Base-by-base conservation (phyloP, 92 coral and sea anemone species). In the Epizoanthus illoricatus region DNA sequence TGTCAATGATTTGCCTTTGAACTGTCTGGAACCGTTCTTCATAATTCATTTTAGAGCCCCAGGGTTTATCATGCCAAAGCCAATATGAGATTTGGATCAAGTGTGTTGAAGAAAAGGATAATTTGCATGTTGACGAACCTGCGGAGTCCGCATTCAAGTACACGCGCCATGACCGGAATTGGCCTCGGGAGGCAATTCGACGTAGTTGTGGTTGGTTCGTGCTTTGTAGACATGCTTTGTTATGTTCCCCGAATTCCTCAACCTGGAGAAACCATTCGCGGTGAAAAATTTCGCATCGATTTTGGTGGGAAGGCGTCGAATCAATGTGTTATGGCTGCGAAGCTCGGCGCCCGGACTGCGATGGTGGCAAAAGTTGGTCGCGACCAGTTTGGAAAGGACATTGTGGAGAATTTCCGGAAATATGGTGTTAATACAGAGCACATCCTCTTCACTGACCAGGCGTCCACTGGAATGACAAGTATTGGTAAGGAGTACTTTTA, bases 281-380 rank as follows among this genome's bases (percentile, higher is more conserved):
- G 98, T 55, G 68, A 86, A 10, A 93, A 93, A 60, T 95, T 95
- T 74, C 95, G 84, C 33, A 41, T 88, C 8, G 98, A 93, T 75
- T 95, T 89, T 63, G 98, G 98, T 13, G 98, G 98, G 19, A 95
- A 95, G 74, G 98, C 97, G 55, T 86, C 98, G 18, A 95, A 95
- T 79, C 94, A 91, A 62, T 93, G 97, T 67, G 74, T 91, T 4
- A 95, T 95, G 98, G 97, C 98, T 0, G 94, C 94, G n/a, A 95
- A 95, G 73, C 93, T 95, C 36, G 98, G 98, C 2, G 98, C 95
- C 7, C 88, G 80, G 5, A 90, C 92, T 7, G 90, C 90, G 6
- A 93, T 95, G 98, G 88, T 95, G 13, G 87, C 97, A 1, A 91
- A 80, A 84, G 83, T 93, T 59, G 98, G 97, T 20, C 78, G 86